phyloP scores from a whole-genome alignment of 2,797 vertebrate genomes.

The Bryconaethiops microstoma region DNA sequence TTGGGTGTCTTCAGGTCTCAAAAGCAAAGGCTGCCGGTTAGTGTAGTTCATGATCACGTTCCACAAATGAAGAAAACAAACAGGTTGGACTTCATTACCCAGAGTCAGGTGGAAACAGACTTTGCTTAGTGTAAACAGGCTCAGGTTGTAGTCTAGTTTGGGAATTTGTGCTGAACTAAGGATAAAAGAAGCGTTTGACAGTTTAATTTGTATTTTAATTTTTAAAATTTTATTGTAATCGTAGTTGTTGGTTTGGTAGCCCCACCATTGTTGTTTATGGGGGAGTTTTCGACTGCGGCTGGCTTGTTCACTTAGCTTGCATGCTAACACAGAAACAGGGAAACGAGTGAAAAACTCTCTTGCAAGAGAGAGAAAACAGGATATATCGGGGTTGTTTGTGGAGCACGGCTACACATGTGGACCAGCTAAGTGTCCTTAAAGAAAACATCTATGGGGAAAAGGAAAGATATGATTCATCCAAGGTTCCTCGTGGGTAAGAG shows the following conservation, averaged over 20 bases:
- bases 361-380: no score
- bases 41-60: constrained; percentile 43
- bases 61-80: no score
- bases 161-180: background rate
- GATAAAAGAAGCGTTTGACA: background rate
- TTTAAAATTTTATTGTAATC: background rate
- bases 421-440: background rate
- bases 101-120: background rate
- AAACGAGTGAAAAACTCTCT: background rate
- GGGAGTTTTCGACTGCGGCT: no score
- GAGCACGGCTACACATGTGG: background rate
- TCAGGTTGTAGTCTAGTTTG: constrained; percentile 32
- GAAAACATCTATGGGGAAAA: constrained; percentile 76
- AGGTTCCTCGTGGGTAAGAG: constrained; percentile 75
- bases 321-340: background rate
- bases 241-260: background rate
- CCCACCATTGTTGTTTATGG: background rate
- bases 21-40: constrained; percentile 53
- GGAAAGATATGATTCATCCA: constrained; percentile 80
- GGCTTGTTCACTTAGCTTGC: background rate
- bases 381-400: background rate
- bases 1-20: constrained; percentile 22
- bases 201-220: background rate
- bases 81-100: constrained; percentile 62
- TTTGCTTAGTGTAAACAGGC: background rate